These are phyloP conservation scores for Pyralis farinalis DNA, from an alignment of 2,888 invertebrate genomes.

Conservation along the genomic window DNA sequence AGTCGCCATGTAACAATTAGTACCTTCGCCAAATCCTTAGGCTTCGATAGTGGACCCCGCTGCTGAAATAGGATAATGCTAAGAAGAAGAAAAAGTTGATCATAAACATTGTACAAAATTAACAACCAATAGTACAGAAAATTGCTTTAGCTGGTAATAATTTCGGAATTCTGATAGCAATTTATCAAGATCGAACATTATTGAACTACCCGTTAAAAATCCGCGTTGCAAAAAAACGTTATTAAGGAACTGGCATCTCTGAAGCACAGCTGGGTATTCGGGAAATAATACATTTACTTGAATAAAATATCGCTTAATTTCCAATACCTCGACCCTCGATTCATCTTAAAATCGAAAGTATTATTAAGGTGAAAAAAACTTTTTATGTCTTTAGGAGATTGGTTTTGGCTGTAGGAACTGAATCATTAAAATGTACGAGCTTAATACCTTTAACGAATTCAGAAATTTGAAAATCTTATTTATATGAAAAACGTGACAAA, in stretches of 20 bases:
- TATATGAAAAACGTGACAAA: no score
- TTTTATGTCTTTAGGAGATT: not conserved
- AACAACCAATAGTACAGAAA: not conserved
- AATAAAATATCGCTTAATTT: not conserved
- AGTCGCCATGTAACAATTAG: no score
- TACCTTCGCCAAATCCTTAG: no score
- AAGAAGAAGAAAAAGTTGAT: no score
- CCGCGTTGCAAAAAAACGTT: not conserved
- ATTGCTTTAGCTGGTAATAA: not conserved
- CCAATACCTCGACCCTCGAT: not conserved
- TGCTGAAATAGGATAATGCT: no score
- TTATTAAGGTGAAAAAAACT: not conserved
- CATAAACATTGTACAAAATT: no score
- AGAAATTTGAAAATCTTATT: no score
- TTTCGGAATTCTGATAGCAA: not conserved
- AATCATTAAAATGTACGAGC: no score
- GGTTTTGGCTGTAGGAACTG: no score
- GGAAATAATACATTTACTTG: not conserved
- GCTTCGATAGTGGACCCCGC: no score
- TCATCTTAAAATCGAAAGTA: not conserved
- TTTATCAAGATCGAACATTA: not conserved
- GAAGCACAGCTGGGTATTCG: not conserved
- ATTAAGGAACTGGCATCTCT: not conserved
- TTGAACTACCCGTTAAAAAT: not conserved
- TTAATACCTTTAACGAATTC: no score